Evolutionary conservation across 2,113 vertebrate species (phyloP).

Genomic region (Cyphomyrus discorhynchus): DNA sequence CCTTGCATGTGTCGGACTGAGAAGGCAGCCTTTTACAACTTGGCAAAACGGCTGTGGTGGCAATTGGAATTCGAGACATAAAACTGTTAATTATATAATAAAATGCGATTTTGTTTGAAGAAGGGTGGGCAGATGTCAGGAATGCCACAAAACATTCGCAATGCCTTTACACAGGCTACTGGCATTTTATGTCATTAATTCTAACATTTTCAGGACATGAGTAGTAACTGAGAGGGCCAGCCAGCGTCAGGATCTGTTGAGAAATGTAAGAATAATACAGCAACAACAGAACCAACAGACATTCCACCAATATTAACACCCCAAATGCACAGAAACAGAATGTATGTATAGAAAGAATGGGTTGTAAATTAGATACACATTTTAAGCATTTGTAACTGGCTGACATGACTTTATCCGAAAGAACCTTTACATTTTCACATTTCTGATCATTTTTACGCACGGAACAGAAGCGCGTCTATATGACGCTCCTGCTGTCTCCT

Average conservation of each 20-base stretch:
- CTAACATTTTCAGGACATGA: constrained; percentile 14
- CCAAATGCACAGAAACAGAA: neutral
- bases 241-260: neutral
- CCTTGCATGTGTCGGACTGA: neutral
- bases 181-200: constrained; percentile 20
- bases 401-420: neutral
- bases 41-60: constrained; percentile 8
- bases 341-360: neutral
- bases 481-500: neutral
- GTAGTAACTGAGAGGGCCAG: neutral
- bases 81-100: constrained; percentile 22
- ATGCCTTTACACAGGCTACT: constrained; percentile 17
- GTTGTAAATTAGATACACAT: neutral
- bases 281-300: neutral
- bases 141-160: constrained; percentile 17
- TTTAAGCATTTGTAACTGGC: neutral
- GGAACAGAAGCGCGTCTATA: neutral
- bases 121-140: constrained; percentile 20
- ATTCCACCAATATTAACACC: neutral
- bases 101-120: constrained; percentile 24
- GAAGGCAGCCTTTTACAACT: constrained; percentile 8
- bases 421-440: neutral
- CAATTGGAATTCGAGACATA: constrained; percentile 3
- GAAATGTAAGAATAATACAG: neutral
- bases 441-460: neutral